Conservation (phyloP, 2,888 invertebrate species). For the Apamea anceps region DNA sequence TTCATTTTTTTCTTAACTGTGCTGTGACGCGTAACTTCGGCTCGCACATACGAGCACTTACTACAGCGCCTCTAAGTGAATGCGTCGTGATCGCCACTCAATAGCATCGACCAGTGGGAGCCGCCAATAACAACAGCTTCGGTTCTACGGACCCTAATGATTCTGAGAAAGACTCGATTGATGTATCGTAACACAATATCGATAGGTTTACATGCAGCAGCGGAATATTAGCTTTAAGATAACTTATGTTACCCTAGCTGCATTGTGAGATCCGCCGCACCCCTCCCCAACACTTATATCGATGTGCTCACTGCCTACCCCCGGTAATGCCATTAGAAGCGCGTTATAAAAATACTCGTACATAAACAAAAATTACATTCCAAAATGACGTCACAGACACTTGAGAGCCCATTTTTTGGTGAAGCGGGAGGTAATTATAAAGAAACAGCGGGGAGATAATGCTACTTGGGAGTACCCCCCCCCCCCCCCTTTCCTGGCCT, state of each 20-base stretch:
- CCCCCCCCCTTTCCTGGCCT: too few species aligned
- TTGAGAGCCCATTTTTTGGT: slow-evolving; percentile 30
- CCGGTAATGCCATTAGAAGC: neutral
- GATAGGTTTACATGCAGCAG: neutral
- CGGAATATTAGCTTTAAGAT: too few species aligned
- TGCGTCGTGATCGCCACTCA: neutral
- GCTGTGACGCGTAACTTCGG: neutral
- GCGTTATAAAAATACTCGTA: neutral
- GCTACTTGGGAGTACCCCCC: neutral
- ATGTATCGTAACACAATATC: neutral
- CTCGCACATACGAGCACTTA: too few species aligned
- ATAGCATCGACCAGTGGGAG: neutral
- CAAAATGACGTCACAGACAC: slow-evolving; percentile 35
- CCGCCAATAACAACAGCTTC: neutral
- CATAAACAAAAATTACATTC: neutral
- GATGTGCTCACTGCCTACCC: neutral
- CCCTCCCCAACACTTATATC: too few species aligned
- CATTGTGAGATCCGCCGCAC: too few species aligned
- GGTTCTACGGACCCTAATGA: neutral
- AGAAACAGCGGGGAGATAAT: slow-evolving; percentile 38
- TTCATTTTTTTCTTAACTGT: neutral
- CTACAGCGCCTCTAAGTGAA: neutral
- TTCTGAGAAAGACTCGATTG: neutral
- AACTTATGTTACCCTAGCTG: neutral
- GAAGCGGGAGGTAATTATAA: slow-evolving; percentile 45